Evolutionary conservation across 2,797 vertebrate species (phyloP).

Genomic region (Hapalemur alaotrensis): DNA sequence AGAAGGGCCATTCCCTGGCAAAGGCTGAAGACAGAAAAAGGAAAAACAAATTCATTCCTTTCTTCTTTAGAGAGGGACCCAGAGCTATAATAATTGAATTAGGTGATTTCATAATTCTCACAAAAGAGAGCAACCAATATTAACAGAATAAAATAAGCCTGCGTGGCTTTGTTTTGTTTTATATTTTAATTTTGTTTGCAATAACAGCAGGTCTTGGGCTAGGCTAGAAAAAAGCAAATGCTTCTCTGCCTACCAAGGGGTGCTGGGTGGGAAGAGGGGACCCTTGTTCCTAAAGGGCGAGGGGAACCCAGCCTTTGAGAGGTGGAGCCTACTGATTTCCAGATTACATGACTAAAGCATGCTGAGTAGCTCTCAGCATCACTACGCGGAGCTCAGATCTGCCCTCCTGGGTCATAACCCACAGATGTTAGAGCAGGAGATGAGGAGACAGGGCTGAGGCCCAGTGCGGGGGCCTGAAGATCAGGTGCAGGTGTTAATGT

Average conservation of each 20-base stretch:
- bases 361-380: background rate
- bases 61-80: background rate
- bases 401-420: rapidly evolving
- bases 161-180: background rate
- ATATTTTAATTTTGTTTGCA: background rate
- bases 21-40: background rate
- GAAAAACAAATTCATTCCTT: background rate
- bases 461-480: no score
- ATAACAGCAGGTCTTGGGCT: background rate
- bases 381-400: rapidly evolving
- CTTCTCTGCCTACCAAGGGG: background rate
- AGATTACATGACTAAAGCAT: background rate
- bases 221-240: background rate
- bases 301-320: background rate
- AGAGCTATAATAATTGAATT: background rate
- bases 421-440: no score
- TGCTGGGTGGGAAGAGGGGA: background rate
- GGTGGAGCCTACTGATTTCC: background rate
- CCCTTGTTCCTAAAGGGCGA: background rate
- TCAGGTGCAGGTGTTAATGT: no score
- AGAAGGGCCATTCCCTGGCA: background rate
- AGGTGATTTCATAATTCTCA: background rate
- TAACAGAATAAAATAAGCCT: background rate
- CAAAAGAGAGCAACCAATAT: background rate
- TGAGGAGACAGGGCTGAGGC: no score